Evolutionary conservation across 2,113 vertebrate genomes (phyloP).

Genomic region (Orycteropus afer): DNA sequence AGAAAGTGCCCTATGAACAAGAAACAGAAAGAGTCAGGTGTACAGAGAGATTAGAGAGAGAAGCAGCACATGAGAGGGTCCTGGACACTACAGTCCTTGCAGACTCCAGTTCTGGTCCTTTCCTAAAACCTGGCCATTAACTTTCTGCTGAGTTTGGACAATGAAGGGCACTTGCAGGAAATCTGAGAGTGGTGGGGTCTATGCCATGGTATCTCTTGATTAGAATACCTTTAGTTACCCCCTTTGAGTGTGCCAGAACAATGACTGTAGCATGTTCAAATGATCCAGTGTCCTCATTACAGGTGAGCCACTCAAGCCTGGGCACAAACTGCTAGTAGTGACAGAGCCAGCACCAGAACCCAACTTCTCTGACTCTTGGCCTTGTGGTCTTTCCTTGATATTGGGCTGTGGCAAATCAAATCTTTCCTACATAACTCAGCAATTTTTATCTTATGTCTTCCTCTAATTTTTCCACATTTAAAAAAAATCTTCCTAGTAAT

Average conservation of each 20-base stretch:
- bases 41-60: too few species aligned
- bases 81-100: not conserved
- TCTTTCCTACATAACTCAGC: not conserved
- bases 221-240: not conserved
- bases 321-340: not conserved
- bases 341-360: not conserved
- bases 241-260: not conserved
- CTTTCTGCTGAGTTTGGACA: not conserved
- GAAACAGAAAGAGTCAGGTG: not conserved
- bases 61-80: not conserved
- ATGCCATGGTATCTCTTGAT: not conserved
- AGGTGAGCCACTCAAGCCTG: not conserved
- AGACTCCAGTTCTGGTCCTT: not conserved
- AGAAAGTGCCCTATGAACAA: not conserved
- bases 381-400: not conserved
- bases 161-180: not conserved
- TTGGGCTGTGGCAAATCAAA: not conserved
- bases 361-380: not conserved
- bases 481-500: not conserved
- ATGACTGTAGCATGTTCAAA: not conserved
- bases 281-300: not conserved
- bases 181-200: not conserved
- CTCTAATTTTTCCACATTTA: not conserved
- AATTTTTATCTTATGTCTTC: not conserved
- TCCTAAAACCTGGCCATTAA: not conserved